phyloP scores from a whole-genome alignment of 2,888 invertebrate species.

The Asteroscopus sphinx region DNA sequence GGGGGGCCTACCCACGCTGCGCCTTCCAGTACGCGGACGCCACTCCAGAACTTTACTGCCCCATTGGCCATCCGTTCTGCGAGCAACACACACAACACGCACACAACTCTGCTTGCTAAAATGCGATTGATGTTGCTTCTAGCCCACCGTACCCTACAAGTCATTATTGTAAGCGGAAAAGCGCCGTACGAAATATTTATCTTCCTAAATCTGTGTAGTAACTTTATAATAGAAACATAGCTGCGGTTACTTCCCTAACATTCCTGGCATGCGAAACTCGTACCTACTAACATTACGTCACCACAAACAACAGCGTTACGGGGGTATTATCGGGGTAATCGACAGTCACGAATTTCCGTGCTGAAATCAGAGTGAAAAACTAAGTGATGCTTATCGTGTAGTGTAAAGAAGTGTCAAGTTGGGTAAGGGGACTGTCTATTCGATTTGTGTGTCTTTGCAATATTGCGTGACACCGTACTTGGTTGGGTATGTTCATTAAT shows the following conservation, averaged over 20 bases:
- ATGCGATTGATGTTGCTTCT: no score
- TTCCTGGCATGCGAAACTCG: conserved; percentile 27
- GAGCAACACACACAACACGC: no score
- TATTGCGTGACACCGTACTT: conserved; percentile 6
- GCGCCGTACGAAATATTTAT: no score
- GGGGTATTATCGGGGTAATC: conserved; percentile 44
- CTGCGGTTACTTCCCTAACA: conserved; percentile 17
- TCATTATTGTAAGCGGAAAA: no score
- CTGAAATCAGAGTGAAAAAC: conserved; percentile 26
- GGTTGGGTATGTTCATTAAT: conserved; percentile 3
- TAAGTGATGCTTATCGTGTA: conserved; percentile 38
- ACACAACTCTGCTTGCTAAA: no score
- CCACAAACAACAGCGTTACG: conserved; percentile 38
- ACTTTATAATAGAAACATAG: conserved; percentile 25
- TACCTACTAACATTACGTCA: conserved; percentile 35
- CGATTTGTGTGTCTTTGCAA: conserved; percentile 9
- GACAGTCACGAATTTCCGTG: conserved; percentile 49
- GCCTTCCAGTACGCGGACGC: no score
- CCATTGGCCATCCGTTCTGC: no score
- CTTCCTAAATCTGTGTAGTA: conserved; percentile 1
- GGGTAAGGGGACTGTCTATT: conserved; percentile 18
- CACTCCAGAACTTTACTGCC: no score
- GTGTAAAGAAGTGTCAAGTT: conserved; percentile 37
- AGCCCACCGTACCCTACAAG: no score
- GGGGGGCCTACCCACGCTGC: no score